These are phyloP conservation scores for Climacteris rufus DNA, from an alignment of 2,113 vertebrate species.

Conservation along the genomic window DNA sequence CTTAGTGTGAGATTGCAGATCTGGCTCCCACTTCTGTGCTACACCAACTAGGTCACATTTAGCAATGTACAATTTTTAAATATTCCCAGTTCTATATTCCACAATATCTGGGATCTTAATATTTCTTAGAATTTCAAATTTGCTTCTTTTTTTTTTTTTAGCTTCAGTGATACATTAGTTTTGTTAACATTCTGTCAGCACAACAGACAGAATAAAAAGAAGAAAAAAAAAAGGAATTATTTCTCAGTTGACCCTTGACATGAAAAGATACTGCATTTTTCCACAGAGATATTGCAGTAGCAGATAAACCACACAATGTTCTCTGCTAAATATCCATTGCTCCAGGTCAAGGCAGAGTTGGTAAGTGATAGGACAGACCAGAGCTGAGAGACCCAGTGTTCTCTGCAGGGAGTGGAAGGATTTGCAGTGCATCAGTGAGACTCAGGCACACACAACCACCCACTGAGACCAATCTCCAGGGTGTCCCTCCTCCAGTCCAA, in stretches of 20 bases:
- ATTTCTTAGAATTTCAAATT: not conserved
- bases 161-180: not conserved
- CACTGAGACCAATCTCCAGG: not conserved
- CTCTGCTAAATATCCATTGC: not conserved
- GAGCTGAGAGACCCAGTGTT: not conserved
- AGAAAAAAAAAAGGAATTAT: not conserved
- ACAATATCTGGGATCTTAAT: not conserved
- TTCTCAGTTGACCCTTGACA: not conserved
- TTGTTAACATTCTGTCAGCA: not conserved
- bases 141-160: not conserved
- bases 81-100: not conserved
- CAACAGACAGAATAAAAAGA: not conserved
- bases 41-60: not conserved
- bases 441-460: not conserved
- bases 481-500: not conserved
- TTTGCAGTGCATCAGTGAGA: not conserved
- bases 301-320: not conserved
- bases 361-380: not conserved
- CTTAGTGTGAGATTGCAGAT: not conserved
- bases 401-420: not conserved
- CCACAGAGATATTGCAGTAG: not conserved
- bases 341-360: not conserved
- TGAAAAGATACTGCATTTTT: not conserved
- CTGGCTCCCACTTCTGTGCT: not conserved
- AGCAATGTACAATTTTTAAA: not conserved